Conservation (phyloP, 2,797 vertebrate species). For the Hipposideros larvatus region DNA sequence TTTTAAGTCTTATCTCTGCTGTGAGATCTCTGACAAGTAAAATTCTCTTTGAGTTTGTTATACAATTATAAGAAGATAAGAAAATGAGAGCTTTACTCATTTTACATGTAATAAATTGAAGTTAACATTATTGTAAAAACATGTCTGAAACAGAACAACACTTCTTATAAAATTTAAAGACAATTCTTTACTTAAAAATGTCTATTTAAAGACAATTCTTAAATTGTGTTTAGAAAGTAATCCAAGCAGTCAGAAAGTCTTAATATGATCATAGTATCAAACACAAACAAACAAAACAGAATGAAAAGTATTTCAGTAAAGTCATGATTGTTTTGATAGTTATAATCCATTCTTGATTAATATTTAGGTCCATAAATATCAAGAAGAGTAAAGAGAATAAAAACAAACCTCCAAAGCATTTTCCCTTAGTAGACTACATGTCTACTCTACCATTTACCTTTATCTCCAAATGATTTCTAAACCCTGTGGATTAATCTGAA, state of each 20-base stretch:
- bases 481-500: background rate
- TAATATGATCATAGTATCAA: background rate
- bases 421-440: background rate
- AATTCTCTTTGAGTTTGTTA: conserved; percentile 53
- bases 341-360: background rate
- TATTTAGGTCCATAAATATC: background rate
- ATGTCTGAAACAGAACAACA: background rate
- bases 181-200: background rate
- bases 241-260: background rate
- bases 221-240: conserved; percentile 47
- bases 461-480: conserved; percentile 50
- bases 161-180: conserved; percentile 28
- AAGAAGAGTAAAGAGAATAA: conserved; percentile 10
- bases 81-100: background rate
- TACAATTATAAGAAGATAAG: background rate
- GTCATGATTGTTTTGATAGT: background rate
- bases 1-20: conserved; percentile 51
- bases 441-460: background rate
- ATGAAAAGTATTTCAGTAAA: background rate
- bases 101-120: background rate
- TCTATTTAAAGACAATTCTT: conserved; percentile 23
- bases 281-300: conserved; percentile 37
- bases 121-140: background rate
- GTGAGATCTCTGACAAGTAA: conserved; percentile 15
- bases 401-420: conserved; percentile 27